Evolutionary conservation across 2,113 vertebrate genomes (phyloP).

Genomic region (Gasterosteus aculeatus): DNA sequence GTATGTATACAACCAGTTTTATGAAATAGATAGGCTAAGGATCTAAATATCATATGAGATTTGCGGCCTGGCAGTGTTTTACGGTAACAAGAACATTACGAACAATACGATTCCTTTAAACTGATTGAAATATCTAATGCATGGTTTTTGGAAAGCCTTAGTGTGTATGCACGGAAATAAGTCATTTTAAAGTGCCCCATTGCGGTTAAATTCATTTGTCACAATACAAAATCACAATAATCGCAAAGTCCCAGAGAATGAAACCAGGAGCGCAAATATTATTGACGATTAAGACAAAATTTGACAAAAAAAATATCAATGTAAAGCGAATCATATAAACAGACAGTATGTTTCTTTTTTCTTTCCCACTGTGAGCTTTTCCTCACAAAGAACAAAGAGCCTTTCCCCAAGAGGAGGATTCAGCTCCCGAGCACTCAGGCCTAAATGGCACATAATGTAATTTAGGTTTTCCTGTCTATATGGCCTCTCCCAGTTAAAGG

Average conservation of each 20-base stretch:
- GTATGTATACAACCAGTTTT: not conserved
- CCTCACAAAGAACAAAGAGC: conserved; percentile 18
- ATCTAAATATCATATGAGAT: not conserved
- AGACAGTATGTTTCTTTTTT: conserved; percentile 2
- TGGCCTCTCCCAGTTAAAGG: conserved; percentile 48
- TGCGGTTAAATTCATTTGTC: not conserved
- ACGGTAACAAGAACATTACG: conserved; percentile 15
- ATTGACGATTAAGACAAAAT: not conserved
- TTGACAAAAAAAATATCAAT: not conserved
- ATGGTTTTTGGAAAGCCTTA: not conserved
- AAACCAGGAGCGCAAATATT: not conserved
- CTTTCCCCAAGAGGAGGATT: conserved; percentile 33
- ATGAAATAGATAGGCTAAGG: not conserved
- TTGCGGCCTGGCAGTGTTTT: conserved; percentile 7
- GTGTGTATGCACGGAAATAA: not conserved
- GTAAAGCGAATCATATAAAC: not conserved
- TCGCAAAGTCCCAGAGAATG: not conserved
- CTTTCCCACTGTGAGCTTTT: conserved; percentile 12
- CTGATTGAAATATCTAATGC: no score
- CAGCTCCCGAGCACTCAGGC: conserved; percentile 55
- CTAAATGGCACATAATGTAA: conserved; percentile 70
- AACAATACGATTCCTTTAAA: not conserved
- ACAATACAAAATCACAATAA: not conserved
- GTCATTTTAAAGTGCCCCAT: not conserved
- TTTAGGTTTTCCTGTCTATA: conserved; percentile 66